Base-by-base conservation (phyloP, 2,113 vertebrate genomes). In the Aplodontia rufa region DNA sequence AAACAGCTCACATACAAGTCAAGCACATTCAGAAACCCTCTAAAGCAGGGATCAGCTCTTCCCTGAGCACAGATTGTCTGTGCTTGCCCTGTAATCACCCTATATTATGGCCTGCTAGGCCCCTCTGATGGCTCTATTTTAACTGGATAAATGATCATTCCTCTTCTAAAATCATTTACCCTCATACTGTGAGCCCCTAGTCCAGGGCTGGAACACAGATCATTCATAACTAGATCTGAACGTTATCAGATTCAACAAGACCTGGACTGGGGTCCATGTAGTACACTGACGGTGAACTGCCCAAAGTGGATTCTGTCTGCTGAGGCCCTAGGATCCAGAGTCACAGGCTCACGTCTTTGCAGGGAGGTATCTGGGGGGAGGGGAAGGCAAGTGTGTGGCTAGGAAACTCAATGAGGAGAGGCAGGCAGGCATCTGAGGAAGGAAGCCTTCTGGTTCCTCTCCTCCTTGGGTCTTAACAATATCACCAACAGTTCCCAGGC, bases 81-180 rank as follows among this genome's bases (percentile, higher is more conserved):
- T 51, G 32, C 37, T 84, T 40, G 86, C 1, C 22, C 14, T 68
- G 26, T 11, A 53, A 89, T 87, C 22, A 24, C 26, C 91, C 26
- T 30, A 64, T 14, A 11, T 82, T 40, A 30, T 22, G 74, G 37
- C 58, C 26, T 60, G 42, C 37, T 35, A n/a, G 71, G 19, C 45
- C 47, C 8, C 28, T 19, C 62, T 49, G 17, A 55, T 72, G 49
- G 68, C 51, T 82, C 82, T 76, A 6, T 64, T 87, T 86, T 84
- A 72, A 90, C 58, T 28, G 32, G 30, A 20, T 58, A 55, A 82
- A 94, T 14, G 30, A 42, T 35, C 87, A 92, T 20, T 78, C n/a
- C 62, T 71, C 80, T 66, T 79, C 35, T 47, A 88, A 93, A 78
- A n/a, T 9, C 68, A 47, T 82, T 96, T 85, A 66, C 42, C 60